Conservation (phyloP, 2,113 vertebrate genomes). For the Oncorhynchus masou region DNA sequence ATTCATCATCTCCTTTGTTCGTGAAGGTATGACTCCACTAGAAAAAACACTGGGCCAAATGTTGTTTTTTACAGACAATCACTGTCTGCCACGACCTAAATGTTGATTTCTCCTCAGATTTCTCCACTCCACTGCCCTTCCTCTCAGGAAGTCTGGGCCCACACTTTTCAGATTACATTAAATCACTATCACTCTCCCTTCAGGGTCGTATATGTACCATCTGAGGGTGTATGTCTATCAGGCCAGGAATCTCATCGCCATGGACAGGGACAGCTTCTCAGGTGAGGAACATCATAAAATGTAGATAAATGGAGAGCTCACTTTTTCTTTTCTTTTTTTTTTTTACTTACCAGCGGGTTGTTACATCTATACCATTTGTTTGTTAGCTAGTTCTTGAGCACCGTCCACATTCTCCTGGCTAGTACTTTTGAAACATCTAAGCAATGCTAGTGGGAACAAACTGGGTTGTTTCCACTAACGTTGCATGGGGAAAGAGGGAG, state of each 20-base stretch:
- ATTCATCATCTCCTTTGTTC: too few species aligned
- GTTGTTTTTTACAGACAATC: too few species aligned
- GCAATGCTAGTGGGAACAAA: neutral
- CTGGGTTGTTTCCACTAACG: neutral
- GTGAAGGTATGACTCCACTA: too few species aligned
- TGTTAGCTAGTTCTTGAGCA: too few species aligned
- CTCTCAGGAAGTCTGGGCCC: slow-evolving; percentile 10
- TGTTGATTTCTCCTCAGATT: slow-evolving; percentile 3
- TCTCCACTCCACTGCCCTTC: slow-evolving; percentile 35
- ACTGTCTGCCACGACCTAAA: neutral
- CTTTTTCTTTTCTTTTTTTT: too few species aligned
- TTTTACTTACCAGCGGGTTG: too few species aligned
- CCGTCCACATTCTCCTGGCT: too few species aligned
- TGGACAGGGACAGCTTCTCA: slow-evolving; percentile 98
- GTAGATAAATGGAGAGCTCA: too few species aligned
- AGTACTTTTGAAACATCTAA: too few species aligned
- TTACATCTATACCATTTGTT: too few species aligned
- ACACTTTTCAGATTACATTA: neutral
- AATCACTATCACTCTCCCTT: slow-evolving; percentile 33
- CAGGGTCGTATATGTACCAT: slow-evolving; percentile 86
- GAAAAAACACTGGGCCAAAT: too few species aligned
- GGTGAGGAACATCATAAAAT: slow-evolving; percentile 69
- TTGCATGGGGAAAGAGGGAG: too few species aligned
- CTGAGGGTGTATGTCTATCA: slow-evolving; percentile 96
- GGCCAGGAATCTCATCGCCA: slow-evolving; percentile 87